Conservation (phyloP, 1,140 invertebrate genomes). For the Chymomyza costata region DNA sequence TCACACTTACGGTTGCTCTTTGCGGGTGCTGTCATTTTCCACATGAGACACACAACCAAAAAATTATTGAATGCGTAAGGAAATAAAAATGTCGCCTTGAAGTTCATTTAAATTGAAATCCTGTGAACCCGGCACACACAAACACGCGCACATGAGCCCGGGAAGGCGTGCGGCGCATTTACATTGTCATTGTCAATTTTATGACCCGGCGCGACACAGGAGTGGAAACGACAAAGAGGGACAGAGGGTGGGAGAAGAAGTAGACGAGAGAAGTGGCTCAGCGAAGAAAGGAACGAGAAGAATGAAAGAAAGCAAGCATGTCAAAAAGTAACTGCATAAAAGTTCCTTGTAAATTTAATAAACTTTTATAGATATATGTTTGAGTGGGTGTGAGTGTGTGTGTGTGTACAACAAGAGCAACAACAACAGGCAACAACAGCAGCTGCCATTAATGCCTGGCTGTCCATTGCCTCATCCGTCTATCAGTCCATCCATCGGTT, state of each 20-base stretch:
- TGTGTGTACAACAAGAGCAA: constrained; percentile 5
- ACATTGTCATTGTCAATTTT: constrained; percentile 71
- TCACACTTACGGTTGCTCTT: constrained; percentile 33
- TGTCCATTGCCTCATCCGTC: constrained; percentile 21
- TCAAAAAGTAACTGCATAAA: constrained; percentile 73
- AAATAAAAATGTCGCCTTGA: constrained; percentile 63
- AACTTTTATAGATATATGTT: constrained; percentile 55
- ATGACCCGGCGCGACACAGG: constrained; percentile 37
- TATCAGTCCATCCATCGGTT: not conserved
- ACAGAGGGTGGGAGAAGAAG: constrained; percentile 17
- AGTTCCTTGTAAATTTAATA: constrained; percentile 73
- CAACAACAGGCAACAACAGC: constrained; percentile 28
- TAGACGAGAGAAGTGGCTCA: not conserved
- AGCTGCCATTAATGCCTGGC: constrained; percentile 67
- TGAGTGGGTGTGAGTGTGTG: constrained; percentile 30
- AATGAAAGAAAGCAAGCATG: constrained; percentile 50
- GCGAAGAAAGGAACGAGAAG: constrained; percentile 19
- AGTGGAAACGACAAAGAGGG: constrained; percentile 11
- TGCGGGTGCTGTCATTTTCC: constrained; percentile 55
- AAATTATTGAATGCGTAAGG: constrained; percentile 63
- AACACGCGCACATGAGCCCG: constrained; percentile 7
- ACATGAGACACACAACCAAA: constrained; percentile 38
- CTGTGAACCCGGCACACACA: constrained; percentile 13
- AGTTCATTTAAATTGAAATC: constrained; percentile 73
- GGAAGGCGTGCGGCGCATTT: constrained; percentile 40